Evolutionary conservation across 1,140 invertebrate species (phyloP).

Genomic region (Sogatella furcifera): DNA sequence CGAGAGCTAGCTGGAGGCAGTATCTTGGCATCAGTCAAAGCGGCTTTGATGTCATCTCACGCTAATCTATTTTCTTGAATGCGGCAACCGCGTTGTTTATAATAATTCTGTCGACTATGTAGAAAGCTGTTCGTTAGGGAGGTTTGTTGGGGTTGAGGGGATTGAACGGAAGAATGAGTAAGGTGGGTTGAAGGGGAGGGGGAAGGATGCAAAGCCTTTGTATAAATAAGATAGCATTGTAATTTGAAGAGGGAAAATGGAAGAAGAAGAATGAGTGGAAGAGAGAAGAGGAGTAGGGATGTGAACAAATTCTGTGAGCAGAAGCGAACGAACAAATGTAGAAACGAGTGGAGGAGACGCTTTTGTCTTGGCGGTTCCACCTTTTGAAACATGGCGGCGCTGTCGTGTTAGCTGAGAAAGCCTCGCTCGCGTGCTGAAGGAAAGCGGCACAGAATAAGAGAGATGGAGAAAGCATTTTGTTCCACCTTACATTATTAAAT

Average conservation of each 20-base stretch:
- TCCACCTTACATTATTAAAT: conserved; percentile 18
- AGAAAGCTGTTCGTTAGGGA: too few species aligned
- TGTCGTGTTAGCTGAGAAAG: too few species aligned
- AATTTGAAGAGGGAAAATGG: conserved; percentile 6
- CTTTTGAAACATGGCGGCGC: conserved; percentile 13
- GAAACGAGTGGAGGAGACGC: neutral
- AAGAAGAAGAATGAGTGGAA: too few species aligned
- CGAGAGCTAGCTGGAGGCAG: too few species aligned
- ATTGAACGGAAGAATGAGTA: neutral
- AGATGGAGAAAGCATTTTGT: conserved; percentile 1
- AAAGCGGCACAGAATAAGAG: neutral
- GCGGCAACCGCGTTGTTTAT: neutral
- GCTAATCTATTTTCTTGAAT: conserved; percentile 1
- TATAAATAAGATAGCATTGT: conserved; percentile 16
- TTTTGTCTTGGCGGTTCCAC: conserved; percentile 14
- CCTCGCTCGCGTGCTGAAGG: too few species aligned
- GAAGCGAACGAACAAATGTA: too few species aligned
- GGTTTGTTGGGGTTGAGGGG: too few species aligned
- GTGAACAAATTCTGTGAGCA: too few species aligned
- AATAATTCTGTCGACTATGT: neutral
- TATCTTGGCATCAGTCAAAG: too few species aligned
- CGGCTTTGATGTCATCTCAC: neutral
- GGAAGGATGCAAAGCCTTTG: conserved; percentile 6
- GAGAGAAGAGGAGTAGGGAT: too few species aligned
- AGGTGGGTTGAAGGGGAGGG: neutral